Evolutionary conservation across 2,888 invertebrate species (phyloP), one percentile per base, ranked within the genome.

Genomic region (Eremobia ochroleuca): DNA sequence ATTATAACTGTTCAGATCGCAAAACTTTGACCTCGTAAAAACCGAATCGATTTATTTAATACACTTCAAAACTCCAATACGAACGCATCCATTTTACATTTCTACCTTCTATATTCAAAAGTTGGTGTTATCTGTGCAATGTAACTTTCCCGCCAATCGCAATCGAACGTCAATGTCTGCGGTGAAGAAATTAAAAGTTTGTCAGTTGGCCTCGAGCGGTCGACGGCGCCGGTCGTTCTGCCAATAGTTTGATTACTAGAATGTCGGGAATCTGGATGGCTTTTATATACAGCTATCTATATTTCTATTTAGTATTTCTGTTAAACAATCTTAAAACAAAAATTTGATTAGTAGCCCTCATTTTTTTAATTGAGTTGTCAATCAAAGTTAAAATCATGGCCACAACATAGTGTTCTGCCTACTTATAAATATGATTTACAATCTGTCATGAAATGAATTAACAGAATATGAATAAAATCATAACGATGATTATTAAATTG

Each of bases 151-250:
- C 94, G 94, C 96, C 95, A 95, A 96, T 96, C 94, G 95, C 93
- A 93, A 94, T 93, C 92, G 94, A 92, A 93, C 93, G 94, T 95
- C 95, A 95, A 95, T 94, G 94, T 94, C 94, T 94, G 95, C 91
- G 93, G 92, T 91, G 92, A 95, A 94, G 95, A 94, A 95, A 96
- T 96, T 95, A 96, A 96, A 96, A 96, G 95, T 96, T 96, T 93
- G 93, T 93, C 94, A 95, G 94, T 95, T 91, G 85, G 94, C 95
- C 94, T 84, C 92, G 92, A 92, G 96, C 95, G 91, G 88, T 93
- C 92, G 93, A 88, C 93, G 94, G 85, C 92, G 93, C 90, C 94
- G 94, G 95, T 94, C 92, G 92, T 86, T 88, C 85, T 80, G 79
- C 79, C 77, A 88, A 87, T 92, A 93, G 91, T 92, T 92, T 91